Base-by-base conservation (phyloP, 2,888 invertebrate genomes). In the Scotopteryx bipunctaria region DNA sequence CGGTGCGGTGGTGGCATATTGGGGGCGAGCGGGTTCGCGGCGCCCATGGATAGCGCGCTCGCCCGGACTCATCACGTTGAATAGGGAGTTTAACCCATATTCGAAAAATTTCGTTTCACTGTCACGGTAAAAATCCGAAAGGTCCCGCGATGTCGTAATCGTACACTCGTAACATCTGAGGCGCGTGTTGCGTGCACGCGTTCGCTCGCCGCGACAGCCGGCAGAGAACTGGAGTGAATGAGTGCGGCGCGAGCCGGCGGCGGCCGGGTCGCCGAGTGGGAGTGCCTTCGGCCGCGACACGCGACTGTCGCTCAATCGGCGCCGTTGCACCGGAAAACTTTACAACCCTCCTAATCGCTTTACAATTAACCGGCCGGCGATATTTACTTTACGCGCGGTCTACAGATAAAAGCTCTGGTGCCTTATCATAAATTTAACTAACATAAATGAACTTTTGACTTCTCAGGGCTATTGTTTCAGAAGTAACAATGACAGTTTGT, bases 1-100 rank as follows among this genome's bases (percentile, higher is more conserved):
- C 80, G 88, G 83, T 76, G 89, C 84, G 72, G 86, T 86, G 74
- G 83, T 77, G 63, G 84, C 86, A 76, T 86, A 91, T 78, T 83
- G 88, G 73, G 83, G 89, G 86, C 85, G 90, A 83, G 84, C 82
- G 86, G 87, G 83, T 78, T 85, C 91, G 88, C 84, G 90, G 77
- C 87, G 86, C 88, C 87, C 87, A 68, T 80, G 77, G 80, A 83
- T 83, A 86, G 83, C 89, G 86, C 90, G 90, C 86, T 90, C 87
- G 83, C 89, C 89, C 90, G 88, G 88, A 83, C 86, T 90, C 89
- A 86, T 91, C 69, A 78, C 87, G 83, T 61, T 61, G 55, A 58
- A 63, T 55, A 66, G 79, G 92, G 91, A 82, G 94, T 94, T 86
- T 94, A 95, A 93, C 95, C 94, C 95, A 95, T 95, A 86, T 92